These are phyloP conservation scores for Gnathonemus echidnorhynchus DNA, from an alignment of 2,113 vertebrate species.

Conservation along the genomic window DNA sequence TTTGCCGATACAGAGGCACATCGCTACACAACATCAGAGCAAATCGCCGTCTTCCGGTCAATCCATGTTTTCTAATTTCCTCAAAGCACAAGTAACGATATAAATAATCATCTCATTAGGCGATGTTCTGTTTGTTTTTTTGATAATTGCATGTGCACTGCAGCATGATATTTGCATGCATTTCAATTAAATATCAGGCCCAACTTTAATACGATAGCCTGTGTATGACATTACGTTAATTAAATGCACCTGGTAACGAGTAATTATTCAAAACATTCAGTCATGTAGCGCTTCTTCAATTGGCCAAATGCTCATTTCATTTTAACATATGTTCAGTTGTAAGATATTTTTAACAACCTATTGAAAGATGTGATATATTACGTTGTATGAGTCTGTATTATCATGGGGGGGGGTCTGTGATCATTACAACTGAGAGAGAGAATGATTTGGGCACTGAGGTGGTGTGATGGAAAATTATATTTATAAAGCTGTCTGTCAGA, in stretches of 20 bases:
- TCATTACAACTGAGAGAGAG: background rate
- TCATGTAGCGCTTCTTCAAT: background rate
- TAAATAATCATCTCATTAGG: background rate
- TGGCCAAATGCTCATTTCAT: background rate
- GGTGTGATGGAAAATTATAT: background rate
- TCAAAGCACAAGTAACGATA: background rate
- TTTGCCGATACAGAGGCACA: background rate
- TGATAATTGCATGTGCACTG: background rate
- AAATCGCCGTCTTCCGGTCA: background rate
- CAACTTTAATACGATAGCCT: too few species aligned
- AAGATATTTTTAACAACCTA: background rate
- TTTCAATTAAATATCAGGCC: background rate
- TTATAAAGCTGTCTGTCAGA: background rate
- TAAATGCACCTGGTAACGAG: background rate
- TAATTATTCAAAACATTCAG: background rate
- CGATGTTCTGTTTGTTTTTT: background rate
- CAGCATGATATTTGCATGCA: background rate
- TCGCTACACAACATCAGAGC: background rate
- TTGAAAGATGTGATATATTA: background rate
- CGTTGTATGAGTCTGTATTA: background rate
- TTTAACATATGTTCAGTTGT: background rate
- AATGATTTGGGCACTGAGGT: background rate
- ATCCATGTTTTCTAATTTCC: background rate
- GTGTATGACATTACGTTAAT: background rate
- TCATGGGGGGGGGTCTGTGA: background rate